These are phyloP conservation scores for Cinclus mexicanus DNA, from an alignment of 2,113 vertebrate genomes.

Conservation along the genomic window DNA sequence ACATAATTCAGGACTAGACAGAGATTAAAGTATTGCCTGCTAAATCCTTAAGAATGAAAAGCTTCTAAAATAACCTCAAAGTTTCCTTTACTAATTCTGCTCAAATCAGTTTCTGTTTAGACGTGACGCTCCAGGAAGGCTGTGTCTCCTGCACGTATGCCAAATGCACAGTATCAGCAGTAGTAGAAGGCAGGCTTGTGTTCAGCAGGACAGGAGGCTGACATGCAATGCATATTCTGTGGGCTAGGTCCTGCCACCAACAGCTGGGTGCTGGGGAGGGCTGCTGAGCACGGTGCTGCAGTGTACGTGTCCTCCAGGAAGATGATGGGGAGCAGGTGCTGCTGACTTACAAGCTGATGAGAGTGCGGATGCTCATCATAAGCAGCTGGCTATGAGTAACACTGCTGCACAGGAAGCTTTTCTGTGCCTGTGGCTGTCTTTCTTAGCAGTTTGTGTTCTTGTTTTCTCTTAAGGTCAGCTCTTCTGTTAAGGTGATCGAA, in stretches of 20 bases:
- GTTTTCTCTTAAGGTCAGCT: conserved; percentile 8
- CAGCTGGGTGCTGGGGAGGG: not conserved
- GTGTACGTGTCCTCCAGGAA: not conserved
- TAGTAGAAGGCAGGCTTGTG: not conserved
- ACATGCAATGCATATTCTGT: not conserved
- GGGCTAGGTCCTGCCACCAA: not conserved
- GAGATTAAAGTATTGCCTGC: not conserved
- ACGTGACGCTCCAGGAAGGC: fast-evolving
- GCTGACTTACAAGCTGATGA: conserved; percentile 21
- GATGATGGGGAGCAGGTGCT: conserved; percentile 56
- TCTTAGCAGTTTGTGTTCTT: not conserved
- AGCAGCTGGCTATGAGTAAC: conserved; percentile 55
- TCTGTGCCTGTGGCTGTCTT: not conserved
- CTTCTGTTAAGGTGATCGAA: conserved; percentile 7
- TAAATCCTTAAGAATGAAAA: not conserved
- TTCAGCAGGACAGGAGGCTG: not conserved
- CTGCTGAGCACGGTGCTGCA: not conserved
- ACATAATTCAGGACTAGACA: not conserved
- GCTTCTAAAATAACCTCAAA: not conserved
- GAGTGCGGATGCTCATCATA: conserved; percentile 1
- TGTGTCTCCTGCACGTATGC: not conserved
- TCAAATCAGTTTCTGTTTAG: not conserved
- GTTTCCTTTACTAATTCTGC: not conserved
- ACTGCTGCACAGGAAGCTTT: not conserved
- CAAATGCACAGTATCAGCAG: not conserved